Evolutionary conservation across 2,797 vertebrate species (phyloP), one percentile per base, ranked within the genome.

Genomic region (Coluber constrictor): DNA sequence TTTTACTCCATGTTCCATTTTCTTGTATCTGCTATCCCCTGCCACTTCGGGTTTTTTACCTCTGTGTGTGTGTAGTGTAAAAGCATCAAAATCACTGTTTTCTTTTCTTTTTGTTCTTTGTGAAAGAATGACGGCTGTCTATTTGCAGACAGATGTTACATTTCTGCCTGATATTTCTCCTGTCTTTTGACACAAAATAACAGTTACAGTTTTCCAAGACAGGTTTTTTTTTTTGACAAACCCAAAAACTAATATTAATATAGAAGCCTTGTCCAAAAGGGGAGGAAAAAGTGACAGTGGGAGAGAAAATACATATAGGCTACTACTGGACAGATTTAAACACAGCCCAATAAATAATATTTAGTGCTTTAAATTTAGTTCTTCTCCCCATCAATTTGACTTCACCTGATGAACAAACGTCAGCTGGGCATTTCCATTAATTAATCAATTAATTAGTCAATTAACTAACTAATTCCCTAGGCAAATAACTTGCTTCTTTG

Each of bases 201-300:
- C 29, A 43, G 6, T 29, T 15, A 29, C 27, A 29, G 27, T n/a
- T 56, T 37, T 32, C 66, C 63, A 15, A 15, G 66, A 7, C 25
- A 37, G 70, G 5, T 47, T 47, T 51, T 47, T 47, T 51, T 54
- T 51, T 10, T 8, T 37, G 54, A 51, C 90, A 57, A 15, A 37
- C 56, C 20, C 37, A 47, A 32, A 25, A 29, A 56, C 32, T n/a
- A 15, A 51, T 4, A 29, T 47, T 43, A 86, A 18, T 25, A 59
- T 11, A 47, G 74, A 27, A 91, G 16, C 56, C 56, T 29, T 27
- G 15, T 57, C 20, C 16, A n/a, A 51, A 18, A 29, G 29, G 8
- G 1, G 0, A 0, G 16, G 1, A 18, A 18, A 29, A 47, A 2
- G 43, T 18, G 23, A 15, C 9, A 55, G 89, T 16, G n/a, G 18